phyloP scores from a whole-genome alignment of 2,888 invertebrate species.

The Oeneis ivallda region DNA sequence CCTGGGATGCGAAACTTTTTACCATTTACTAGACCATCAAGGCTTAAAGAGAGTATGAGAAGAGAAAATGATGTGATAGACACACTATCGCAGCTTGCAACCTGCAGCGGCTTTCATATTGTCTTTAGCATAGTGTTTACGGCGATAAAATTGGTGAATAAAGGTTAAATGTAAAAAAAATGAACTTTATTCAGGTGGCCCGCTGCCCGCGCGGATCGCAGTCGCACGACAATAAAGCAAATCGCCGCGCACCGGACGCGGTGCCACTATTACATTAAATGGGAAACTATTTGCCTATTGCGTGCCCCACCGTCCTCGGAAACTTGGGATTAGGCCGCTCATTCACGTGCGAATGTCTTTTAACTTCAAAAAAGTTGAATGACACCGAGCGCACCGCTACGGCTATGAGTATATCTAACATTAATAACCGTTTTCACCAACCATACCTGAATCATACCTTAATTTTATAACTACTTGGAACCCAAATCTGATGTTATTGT shows the following conservation, averaged over 20 bases:
- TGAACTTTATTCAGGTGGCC: conserved; percentile 6
- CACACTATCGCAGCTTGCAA: no score
- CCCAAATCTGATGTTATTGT: no score
- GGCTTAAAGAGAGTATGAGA: no score
- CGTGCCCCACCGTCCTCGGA: conserved; percentile 50
- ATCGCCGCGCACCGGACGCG: conserved; percentile 61
- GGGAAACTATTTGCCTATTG: conserved; percentile 71
- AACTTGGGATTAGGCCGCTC: conserved; percentile 29
- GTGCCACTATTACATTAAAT: conserved; percentile 71
- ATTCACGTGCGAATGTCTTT: conserved; percentile 13
- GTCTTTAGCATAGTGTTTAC: no score
- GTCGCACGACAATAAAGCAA: conserved; percentile 70
- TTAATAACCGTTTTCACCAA: no score
- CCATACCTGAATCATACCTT: no score
- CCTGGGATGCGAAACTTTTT: background rate
- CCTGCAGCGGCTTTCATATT: no score
- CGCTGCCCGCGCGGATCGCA: conserved; percentile 16
- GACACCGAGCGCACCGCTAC: no score
- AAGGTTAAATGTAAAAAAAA: no score
- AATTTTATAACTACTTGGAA: no score
- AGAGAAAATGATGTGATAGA: background rate
- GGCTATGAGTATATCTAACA: no score
- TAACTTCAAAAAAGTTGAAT: background rate
- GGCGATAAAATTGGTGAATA: no score
- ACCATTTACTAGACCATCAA: background rate